Evolutionary conservation across 2,888 invertebrate genomes (phyloP), one percentile per base, ranked within the genome.

Genomic region (Galeruca laticollis): DNA sequence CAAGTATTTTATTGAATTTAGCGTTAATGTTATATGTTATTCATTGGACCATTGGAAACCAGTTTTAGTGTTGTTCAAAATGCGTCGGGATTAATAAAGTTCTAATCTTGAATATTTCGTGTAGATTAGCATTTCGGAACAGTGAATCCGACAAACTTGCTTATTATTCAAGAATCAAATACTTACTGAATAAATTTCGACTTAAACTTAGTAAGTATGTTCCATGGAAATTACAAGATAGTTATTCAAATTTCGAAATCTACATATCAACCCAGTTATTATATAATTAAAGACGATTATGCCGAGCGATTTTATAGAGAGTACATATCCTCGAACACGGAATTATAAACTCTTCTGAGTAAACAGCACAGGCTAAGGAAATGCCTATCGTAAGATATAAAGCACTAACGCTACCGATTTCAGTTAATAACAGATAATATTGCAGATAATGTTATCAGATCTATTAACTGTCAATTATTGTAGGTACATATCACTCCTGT

Each of bases 221-320:
- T 51, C 51, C 21, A 51, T n/a, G 52, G 52, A 62, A 62, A 62
- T 62, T 62, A 62, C 62, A 21, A 51, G 52, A 49, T 52, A 15
- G 37, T 40, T 62, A 62, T 62, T 62, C 62, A 62, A 62, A 62
- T 62, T 62, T 37, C 21, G 2, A 11, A 21, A 62, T 62, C 52
- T 62, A 62, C 62, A 62, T 62, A 62, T 52, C 52, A 62, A 51
- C 35, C 62, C 37, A 13, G 52, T 52, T 62, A 52, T 62, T 52
- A 62, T 21, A 37, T 62, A 62, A 52, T 60, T 60, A n/a, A 20
- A 40, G 21, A 60, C 15, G 37, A 35, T 62, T 62, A 52, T 52
- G 52, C 62, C 8, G 13, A 62, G 52, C 31, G 61, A 4, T 15
- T 61, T 13, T 43, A 11, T 20, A 18, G 43, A 21, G 60, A 31